Base-by-base conservation (phyloP, 2,888 invertebrate species). In the Drosophila pseudotalamancana region DNA sequence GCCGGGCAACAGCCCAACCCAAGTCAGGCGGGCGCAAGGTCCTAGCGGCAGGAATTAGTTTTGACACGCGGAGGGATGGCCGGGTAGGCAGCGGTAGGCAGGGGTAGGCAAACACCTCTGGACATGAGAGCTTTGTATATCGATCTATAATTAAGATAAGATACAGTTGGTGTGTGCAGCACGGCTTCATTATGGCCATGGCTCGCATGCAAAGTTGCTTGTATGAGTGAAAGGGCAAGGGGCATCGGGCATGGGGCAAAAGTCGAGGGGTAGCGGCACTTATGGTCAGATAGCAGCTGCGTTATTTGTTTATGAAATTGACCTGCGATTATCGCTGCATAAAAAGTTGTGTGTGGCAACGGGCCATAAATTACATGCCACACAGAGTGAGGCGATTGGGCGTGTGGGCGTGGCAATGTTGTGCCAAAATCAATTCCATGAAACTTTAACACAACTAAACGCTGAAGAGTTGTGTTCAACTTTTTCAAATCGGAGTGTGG, bases 131-230 rank as follows among this genome's bases (percentile, higher is more conserved):
- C 60, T 51, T 39, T 59, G 70, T 75, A 65, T 77, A 84, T 84
- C 72, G 88, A 88, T 88, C 80, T 77, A 80, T 89, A 88, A 88
- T 88, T 87, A 87, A 89, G 88, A 88, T 88, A 88, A 78, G 64
- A 50, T 60, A 45, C 39, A 49, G 56, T 56, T 48, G 35, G 48
- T 51, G 16, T 43, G 57, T 65, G 48, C 50, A 42, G 40, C 63
- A 64, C 43, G 78, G 56, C 82, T 77, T 70, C 73, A 78, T 78
- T 86, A 77, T 56, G 59, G 37, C 45, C 55, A 34, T 59, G 64
- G 63, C 55, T 37, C 34, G 50, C 35, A 19, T 40, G 45, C 29
- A 35, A n/a, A 29, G 25, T n/a, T n/a, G n/a, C n/a, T n/a, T n/a
- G n/a, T 43, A 18, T 4, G 29, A 6, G 31, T 11, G 21, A n/a